Percentiles rank a stretch among this genome's conserved stretches.
These are phyloP conservation scores for Pterocles orientalis DNA, from an alignment of 2,113 vertebrate genomes.

Conservation along the genomic window DNA sequence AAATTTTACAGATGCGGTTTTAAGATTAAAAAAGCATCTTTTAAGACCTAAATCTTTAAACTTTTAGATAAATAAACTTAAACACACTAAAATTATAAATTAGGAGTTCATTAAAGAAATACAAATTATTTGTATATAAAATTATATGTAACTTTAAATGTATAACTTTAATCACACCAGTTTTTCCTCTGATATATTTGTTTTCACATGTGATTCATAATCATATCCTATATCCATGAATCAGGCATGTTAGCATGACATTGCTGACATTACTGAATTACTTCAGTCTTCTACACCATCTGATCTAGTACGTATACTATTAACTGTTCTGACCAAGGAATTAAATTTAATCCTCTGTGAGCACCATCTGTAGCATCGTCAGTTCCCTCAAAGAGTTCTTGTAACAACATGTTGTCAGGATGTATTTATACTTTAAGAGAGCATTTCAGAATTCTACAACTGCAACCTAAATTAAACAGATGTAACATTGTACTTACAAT, in stretches of 20 bases:
- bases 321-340: slow-evolving; percentile 65
- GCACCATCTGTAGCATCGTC: slow-evolving; percentile 57
- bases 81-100: not conserved
- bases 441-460: slow-evolving; percentile 3
- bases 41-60: not conserved
- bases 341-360: slow-evolving; percentile 66
- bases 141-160: not conserved
- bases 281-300: slow-evolving; percentile 50
- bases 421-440: slow-evolving; percentile 62
- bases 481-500: not conserved
- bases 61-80: not conserved
- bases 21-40: not conserved
- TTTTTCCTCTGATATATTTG: slow-evolving; percentile 12
- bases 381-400: slow-evolving; percentile 40
- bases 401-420: slow-evolving; percentile 61
- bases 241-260: slow-evolving; percentile 49
- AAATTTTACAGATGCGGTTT: not conserved
- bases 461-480: not conserved
- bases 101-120: not conserved
- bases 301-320: slow-evolving; percentile 44
- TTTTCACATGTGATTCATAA: slow-evolving; percentile 44
- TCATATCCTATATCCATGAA: slow-evolving; percentile 59
- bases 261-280: slow-evolving; percentile 63
- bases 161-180: not conserved
- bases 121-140: not conserved